These are phyloP conservation scores for Drosophila sulfurigaster DNA, from an alignment of 1,140 invertebrate genomes.

Conservation along the genomic window DNA sequence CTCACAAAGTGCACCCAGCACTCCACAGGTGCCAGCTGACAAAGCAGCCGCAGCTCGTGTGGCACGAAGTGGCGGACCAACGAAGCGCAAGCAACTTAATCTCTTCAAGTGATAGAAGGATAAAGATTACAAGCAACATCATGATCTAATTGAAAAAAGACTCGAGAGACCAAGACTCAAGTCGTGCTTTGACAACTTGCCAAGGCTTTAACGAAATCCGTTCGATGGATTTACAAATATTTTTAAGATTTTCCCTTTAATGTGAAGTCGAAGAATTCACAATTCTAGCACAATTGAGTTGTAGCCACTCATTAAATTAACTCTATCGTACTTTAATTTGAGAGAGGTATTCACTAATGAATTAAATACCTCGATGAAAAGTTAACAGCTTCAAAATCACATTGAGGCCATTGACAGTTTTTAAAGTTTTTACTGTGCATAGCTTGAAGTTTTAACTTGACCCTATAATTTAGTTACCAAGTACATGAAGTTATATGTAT, in stretches of 20 bases:
- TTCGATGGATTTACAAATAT: slow-evolving; percentile 1
- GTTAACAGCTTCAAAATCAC: slow-evolving; percentile 19
- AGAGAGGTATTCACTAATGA: background rate
- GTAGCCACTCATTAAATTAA: background rate
- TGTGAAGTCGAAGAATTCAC: background rate
- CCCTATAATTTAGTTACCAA: background rate
- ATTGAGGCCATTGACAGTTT: background rate
- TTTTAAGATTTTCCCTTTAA: slow-evolving; percentile 4
- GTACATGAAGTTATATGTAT: slow-evolving; percentile 17
- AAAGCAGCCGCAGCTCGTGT: slow-evolving; percentile 46
- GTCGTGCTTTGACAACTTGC: slow-evolving; percentile 19
- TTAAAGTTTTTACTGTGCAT: slow-evolving; percentile 3
- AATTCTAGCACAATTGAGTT: slow-evolving; percentile 1
- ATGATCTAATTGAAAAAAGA: slow-evolving; percentile 40
- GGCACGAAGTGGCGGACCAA: slow-evolving; percentile 48
- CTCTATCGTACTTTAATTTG: background rate
- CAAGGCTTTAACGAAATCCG: slow-evolving; percentile 29
- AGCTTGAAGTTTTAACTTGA: background rate
- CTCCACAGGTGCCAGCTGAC: slow-evolving; percentile 47
- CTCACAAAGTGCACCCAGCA: slow-evolving; percentile 57
- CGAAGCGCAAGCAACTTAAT: slow-evolving; percentile 64
- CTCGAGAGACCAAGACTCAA: slow-evolving; percentile 43
- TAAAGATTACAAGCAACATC: background rate
- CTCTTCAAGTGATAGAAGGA: slow-evolving; percentile 51
- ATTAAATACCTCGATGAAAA: slow-evolving; percentile 20